Conservation (phyloP, 2,113 vertebrate genomes). For the Dicrurus megarhynchus region DNA sequence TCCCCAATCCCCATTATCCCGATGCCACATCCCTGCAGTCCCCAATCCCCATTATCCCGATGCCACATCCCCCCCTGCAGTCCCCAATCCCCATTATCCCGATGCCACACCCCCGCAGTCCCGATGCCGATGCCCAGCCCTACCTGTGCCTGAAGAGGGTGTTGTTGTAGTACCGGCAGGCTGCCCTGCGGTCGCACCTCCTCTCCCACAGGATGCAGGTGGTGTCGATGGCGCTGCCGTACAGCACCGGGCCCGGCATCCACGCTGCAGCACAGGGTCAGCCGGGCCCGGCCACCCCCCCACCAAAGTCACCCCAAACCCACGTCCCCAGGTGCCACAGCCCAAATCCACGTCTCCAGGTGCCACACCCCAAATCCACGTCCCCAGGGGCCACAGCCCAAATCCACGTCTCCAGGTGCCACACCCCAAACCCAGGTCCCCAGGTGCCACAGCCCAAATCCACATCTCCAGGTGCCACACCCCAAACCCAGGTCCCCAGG, state of each 20-base stretch:
- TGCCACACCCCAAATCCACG: no score
- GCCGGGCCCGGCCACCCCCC: fast-evolving
- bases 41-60: no score
- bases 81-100: background rate
- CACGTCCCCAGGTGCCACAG: no score
- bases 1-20: no score
- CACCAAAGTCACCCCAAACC: background rate
- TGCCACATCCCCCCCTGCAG: no score
- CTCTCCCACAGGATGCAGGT: slow-evolving; percentile 85
- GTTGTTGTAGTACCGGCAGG: slow-evolving; percentile 88
- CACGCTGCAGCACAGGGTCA: slow-evolving; percentile 77
- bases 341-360: fast-evolving
- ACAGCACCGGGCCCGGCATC: slow-evolving; percentile 89
- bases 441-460: background rate
- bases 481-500: background rate
- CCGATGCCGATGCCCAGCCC: fast-evolving
- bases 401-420: no score
- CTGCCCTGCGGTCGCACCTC: slow-evolving; percentile 75
- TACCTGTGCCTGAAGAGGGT: slow-evolving; percentile 84
- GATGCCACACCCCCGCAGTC: fast-evolving
- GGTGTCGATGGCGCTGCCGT: slow-evolving; percentile 87
- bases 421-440: background rate
- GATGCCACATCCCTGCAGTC: no score
- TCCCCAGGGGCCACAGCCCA: no score
- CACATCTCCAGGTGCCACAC: fast-evolving